These are phyloP conservation scores for Drosophila acutilabella DNA, from an alignment of 2,888 invertebrate species.

Conservation along the genomic window DNA sequence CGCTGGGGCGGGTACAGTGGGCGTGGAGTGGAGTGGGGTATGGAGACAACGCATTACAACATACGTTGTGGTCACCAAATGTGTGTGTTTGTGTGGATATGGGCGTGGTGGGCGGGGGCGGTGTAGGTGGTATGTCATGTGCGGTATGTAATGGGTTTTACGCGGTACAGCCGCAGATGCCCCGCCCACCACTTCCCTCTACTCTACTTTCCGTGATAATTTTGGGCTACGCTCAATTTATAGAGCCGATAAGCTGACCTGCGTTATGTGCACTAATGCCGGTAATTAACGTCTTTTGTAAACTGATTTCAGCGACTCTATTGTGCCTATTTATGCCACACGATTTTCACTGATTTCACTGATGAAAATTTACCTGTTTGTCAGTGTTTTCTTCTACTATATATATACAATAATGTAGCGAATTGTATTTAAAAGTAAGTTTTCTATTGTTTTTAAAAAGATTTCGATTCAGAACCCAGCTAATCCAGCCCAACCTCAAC, in stretches of 20 bases:
- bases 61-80: conserved; percentile 67
- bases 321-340: conserved; percentile 23
- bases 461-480: too few species aligned
- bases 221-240: conserved; percentile 57
- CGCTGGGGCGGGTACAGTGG: neutral
- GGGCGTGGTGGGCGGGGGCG: neutral
- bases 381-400: neutral
- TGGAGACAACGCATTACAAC: conserved; percentile 59
- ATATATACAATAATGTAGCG: neutral
- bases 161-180: conserved; percentile 48
- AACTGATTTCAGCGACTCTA: conserved; percentile 52
- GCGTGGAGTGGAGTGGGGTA: neutral
- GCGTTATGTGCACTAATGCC: conserved; percentile 60
- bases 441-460: too few species aligned
- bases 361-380: conserved; percentile 2
- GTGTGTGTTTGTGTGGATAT: conserved; percentile 17
- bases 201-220: conserved; percentile 54
- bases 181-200: neutral
- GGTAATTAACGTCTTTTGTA: conserved; percentile 76
- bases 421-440: too few species aligned
- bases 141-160: conserved; percentile 77
- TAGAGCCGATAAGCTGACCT: conserved; percentile 61
- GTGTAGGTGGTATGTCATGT: conserved; percentile 26
- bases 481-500: too few species aligned
- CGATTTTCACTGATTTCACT: conserved; percentile 14